These are phyloP conservation scores for Catajapyx aquilonaris DNA, from an alignment of 1,140 invertebrate genomes.

Conservation along the genomic window DNA sequence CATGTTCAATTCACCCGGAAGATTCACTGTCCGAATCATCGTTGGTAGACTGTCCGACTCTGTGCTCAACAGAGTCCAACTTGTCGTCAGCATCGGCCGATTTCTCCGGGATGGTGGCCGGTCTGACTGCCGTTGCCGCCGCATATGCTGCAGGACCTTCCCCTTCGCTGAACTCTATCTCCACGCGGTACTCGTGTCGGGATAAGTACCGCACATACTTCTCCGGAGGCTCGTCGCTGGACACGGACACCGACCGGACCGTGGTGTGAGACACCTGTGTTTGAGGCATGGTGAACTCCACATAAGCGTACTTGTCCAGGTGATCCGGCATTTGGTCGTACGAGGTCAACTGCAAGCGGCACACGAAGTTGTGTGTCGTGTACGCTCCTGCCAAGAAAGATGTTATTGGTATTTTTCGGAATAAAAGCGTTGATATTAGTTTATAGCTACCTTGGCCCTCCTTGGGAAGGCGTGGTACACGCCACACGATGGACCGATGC, in stretches of 20 bases:
- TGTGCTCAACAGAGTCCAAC: conserved; percentile 2
- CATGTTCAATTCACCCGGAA: conserved; percentile 8
- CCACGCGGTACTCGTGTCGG: conserved; percentile 86
- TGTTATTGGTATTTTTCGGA: neutral
- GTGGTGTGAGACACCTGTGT: conserved; percentile 94
- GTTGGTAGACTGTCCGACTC: conserved; percentile 4
- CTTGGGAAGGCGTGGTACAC: conserved; percentile 86
- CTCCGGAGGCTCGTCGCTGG: conserved; percentile 83
- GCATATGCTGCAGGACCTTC: conserved; percentile 51
- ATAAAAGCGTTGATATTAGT: neutral
- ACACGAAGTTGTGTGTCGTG: conserved; percentile 83
- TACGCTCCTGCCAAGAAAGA: conserved; percentile 57
- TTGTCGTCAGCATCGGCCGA: conserved; percentile 4
- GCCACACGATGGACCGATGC: conserved; percentile 91
- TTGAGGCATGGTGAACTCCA: conserved; percentile 97
- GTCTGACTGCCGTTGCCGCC: conserved; percentile 33
- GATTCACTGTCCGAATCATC: conserved; percentile 10
- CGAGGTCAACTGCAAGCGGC: conserved; percentile 79
- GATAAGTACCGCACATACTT: conserved; percentile 95
- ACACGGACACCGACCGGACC: conserved; percentile 80
- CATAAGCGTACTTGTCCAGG: conserved; percentile 65
- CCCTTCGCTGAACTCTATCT: conserved; percentile 61
- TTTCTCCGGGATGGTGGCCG: conserved; percentile 11
- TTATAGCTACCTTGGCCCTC: conserved; percentile 69
- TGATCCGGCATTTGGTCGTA: conserved; percentile 93